These are phyloP conservation scores for Platynereis dumerilii DNA, from an alignment of 2,888 invertebrate species.

Conservation along the genomic window DNA sequence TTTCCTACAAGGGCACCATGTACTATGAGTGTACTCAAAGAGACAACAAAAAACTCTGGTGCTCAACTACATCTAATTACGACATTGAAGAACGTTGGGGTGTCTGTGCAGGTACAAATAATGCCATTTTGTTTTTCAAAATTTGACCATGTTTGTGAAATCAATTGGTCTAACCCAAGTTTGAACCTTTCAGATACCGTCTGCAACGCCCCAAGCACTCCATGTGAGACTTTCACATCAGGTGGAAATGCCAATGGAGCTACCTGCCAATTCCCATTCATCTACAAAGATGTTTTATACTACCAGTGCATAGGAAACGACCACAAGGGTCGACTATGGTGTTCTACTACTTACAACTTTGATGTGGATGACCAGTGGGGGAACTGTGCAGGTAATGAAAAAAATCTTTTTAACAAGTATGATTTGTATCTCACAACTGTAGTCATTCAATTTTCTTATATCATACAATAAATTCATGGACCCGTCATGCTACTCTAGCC, in stretches of 20 bases:
- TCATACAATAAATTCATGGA: too few relatives aligned
- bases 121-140: too few relatives aligned
- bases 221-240: conserved; percentile 6
- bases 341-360: conserved; percentile 19
- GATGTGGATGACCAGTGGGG: conserved; percentile 20
- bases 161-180: too few relatives aligned
- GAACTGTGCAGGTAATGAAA: conserved; percentile 11
- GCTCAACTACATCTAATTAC: conserved; percentile 20
- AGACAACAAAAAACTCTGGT: conserved; percentile 12
- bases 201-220: background rate
- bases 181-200: too few relatives aligned
- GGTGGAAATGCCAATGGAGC: conserved; percentile 21
- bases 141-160: too few relatives aligned
- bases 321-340: conserved; percentile 12
- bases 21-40: conserved; percentile 5
- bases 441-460: too few relatives aligned
- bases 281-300: conserved; percentile 7
- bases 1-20: conserved; percentile 11
- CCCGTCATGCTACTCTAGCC: too few relatives aligned
- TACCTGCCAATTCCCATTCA: conserved; percentile 21
- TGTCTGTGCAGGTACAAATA: conserved; percentile 12
- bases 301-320: conserved; percentile 7
- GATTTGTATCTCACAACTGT: too few relatives aligned
- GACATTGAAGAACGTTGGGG: conserved; percentile 17
- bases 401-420: too few relatives aligned